These are phyloP conservation scores for Hyperoplus lanceolatus DNA, from an alignment of 2,797 vertebrate species.

Conservation along the genomic window DNA sequence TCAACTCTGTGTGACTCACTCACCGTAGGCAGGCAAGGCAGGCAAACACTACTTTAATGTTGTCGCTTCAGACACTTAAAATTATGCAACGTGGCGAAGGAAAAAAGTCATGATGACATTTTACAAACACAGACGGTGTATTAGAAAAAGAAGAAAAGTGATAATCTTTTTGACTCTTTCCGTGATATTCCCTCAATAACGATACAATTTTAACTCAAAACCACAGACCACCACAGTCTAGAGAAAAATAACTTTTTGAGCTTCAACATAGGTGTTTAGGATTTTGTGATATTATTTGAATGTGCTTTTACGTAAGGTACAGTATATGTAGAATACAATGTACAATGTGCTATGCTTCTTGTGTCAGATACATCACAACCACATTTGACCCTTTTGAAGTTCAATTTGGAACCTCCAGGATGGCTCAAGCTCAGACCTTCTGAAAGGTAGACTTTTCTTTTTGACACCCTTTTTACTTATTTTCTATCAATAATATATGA, in stretches of 20 bases:
- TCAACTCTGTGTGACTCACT: slow-evolving; percentile 61
- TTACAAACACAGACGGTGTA: slow-evolving; percentile 20
- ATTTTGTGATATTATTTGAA: background rate
- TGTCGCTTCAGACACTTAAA: slow-evolving; percentile 25
- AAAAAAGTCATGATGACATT: slow-evolving; percentile 24
- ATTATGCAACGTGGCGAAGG: slow-evolving; percentile 10
- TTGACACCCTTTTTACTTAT: background rate
- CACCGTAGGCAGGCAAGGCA: slow-evolving; percentile 54
- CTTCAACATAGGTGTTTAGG: background rate
- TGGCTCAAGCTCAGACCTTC: slow-evolving; percentile 84
- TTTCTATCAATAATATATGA: background rate
- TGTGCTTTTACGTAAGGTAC: background rate
- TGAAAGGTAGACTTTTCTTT: background rate
- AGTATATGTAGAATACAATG: background rate
- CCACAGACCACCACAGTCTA: background rate
- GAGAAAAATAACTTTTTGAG: background rate
- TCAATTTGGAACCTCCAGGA: no score
- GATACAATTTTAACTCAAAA: background rate
- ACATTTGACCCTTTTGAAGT: slow-evolving; percentile 71
- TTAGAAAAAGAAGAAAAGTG: slow-evolving; percentile 2
- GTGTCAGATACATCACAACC: slow-evolving; percentile 89
- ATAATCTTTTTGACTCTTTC: background rate
- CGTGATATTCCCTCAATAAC: background rate
- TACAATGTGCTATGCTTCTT: background rate
- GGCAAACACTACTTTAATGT: slow-evolving; percentile 22